Evolutionary conservation across 2,888 invertebrate genomes (phyloP).

Genomic region (Macaria notata): DNA sequence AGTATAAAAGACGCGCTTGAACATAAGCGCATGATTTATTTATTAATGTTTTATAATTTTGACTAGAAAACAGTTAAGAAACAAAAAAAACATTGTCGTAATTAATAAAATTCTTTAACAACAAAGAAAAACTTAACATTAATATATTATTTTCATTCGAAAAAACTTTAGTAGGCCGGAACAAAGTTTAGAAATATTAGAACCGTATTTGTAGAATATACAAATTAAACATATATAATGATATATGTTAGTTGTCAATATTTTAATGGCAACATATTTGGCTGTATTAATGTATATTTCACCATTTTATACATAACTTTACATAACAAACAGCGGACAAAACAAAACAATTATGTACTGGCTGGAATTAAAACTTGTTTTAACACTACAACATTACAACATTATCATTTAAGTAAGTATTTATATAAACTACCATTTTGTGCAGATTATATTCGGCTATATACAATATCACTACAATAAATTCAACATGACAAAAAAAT

Average conservation of each 20-base stretch:
- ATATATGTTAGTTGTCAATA: neutral
- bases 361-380: neutral
- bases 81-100: constrained; percentile 21
- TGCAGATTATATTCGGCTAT: constrained; percentile 33
- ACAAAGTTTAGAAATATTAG: constrained; percentile 23
- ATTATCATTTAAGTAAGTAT: constrained; percentile 17
- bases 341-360: neutral
- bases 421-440: constrained; percentile 28
- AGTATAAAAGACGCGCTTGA: neutral
- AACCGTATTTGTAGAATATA: constrained; percentile 1
- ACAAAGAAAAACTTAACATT: neutral
- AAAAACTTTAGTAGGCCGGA: constrained; percentile 22
- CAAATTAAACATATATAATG: neutral
- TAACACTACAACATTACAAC: constrained; percentile 18
- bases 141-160: neutral
- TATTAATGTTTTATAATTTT: constrained; percentile 36
- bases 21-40: constrained; percentile 5
- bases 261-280: too few relatives aligned
- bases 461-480: constrained; percentile 26
- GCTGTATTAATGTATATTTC: too few relatives aligned
- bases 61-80: constrained; percentile 39
- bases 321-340: too few relatives aligned
- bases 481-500: constrained; percentile 26
- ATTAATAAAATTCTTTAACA: constrained; percentile 4
- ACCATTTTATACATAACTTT: too few relatives aligned